Percentiles rank a stretch among this genome's conserved stretches.
phyloP scores from a whole-genome alignment of 2,888 invertebrate species.

The Germaria angustata region DNA sequence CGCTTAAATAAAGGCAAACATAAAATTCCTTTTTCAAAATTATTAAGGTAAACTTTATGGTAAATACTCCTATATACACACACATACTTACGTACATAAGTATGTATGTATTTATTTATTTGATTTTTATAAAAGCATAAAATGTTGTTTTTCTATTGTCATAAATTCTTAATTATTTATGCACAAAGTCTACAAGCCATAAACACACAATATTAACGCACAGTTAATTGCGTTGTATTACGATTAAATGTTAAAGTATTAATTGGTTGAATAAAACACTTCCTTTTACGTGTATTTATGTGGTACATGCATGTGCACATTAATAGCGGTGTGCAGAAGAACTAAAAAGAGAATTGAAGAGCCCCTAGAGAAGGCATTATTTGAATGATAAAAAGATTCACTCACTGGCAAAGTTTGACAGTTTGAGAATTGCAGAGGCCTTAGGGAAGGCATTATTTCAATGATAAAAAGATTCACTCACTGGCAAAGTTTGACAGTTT shows the following conservation, averaged over 20 bases:
- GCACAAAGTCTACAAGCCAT: neutral
- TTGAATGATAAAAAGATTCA: too few species aligned
- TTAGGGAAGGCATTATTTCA: too few species aligned
- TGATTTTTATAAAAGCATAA: neutral
- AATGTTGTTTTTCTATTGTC: neutral
- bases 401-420: too few species aligned
- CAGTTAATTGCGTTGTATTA: neutral
- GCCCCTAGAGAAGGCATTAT: too few species aligned
- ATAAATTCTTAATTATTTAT: constrained; percentile 25
- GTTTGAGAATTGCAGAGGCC: too few species aligned
- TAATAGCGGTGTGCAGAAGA: neutral
- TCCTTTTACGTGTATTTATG: neutral
- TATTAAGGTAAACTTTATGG: too few species aligned
- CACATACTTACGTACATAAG: neutral
- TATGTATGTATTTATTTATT: neutral
- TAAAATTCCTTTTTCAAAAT: too few species aligned
- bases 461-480: too few species aligned
- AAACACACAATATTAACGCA: neutral
- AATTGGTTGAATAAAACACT: neutral
- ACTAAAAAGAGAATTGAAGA: too few species aligned
- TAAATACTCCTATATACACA: too few species aligned
- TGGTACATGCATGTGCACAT: neutral
- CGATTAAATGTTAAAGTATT: neutral
- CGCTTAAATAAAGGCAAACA: too few species aligned
- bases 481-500: too few species aligned